These are phyloP conservation scores for Brachylomia viminalis DNA, from an alignment of 2,888 invertebrate species.

Conservation along the genomic window DNA sequence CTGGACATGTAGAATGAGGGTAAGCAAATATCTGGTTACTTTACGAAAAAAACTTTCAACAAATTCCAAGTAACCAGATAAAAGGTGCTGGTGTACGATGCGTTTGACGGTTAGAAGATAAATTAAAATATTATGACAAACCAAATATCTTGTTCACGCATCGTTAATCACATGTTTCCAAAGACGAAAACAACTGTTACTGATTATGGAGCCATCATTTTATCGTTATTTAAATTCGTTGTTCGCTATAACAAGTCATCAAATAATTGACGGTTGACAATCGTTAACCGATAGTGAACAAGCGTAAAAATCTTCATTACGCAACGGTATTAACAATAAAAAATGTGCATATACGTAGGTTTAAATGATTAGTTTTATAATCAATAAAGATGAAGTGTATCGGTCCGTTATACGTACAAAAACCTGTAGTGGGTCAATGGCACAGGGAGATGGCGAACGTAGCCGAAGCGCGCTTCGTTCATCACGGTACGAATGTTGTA, in stretches of 20 bases:
- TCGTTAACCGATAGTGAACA: constrained; percentile 41
- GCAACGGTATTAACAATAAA: constrained; percentile 58
- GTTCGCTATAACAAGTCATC: constrained; percentile 30
- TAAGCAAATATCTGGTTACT: background rate
- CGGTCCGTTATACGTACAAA: constrained; percentile 88
- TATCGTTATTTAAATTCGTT: constrained; percentile 38
- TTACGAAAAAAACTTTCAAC: background rate
- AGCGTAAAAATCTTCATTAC: constrained; percentile 53
- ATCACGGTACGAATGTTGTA: constrained; percentile 60
- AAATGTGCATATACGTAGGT: constrained; percentile 63
- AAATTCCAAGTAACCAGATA: background rate
- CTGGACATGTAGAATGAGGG: background rate
- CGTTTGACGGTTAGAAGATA: background rate
- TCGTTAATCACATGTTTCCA: constrained; percentile 7
- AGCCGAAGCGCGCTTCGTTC: constrained; percentile 65
- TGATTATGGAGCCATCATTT: constrained; percentile 25
- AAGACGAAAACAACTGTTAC: constrained; percentile 19
- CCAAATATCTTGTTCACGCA: constrained; percentile 1
- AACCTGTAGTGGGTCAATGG: constrained; percentile 88
- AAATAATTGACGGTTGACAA: constrained; percentile 41
- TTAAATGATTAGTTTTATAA: constrained; percentile 82
- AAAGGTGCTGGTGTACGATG: background rate
- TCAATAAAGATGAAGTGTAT: constrained; percentile 87
- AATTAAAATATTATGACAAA: constrained; percentile 20
- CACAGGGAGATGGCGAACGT: constrained; percentile 72